Conservation (phyloP, 2,113 vertebrate species). For the Perca fluviatilis region DNA sequence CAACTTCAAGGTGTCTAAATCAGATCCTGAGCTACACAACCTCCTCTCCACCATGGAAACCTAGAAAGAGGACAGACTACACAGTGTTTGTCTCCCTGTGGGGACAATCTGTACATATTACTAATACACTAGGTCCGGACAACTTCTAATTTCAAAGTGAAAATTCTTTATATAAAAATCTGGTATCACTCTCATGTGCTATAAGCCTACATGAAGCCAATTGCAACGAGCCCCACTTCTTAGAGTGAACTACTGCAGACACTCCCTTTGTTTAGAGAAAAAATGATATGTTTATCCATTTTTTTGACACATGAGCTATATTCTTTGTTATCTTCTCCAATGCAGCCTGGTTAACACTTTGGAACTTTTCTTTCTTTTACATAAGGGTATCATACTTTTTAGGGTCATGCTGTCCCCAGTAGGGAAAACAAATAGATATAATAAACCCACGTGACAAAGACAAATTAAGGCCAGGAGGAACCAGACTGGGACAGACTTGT, state of each 20-base stretch:
- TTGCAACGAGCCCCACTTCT: background rate
- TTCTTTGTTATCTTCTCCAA: constrained; percentile 11
- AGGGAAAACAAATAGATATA: constrained; percentile 37
- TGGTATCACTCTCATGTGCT: background rate
- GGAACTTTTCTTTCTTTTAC: constrained; percentile 25
- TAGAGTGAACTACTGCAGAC: background rate
- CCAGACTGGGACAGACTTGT: constrained; percentile 1
- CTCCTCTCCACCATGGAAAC: too few species aligned
- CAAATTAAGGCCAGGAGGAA: constrained; percentile 43
- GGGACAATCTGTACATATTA: background rate
- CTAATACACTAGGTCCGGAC: background rate
- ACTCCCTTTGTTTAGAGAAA: background rate
- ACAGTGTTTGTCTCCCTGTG: background rate
- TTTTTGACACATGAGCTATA: constrained; percentile 12
- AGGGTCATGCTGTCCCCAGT: constrained; percentile 37
- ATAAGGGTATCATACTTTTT: constrained; percentile 35
- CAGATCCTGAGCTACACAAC: too few species aligned
- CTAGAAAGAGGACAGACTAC: background rate
- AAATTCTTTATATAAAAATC: background rate
- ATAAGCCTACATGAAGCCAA: background rate
- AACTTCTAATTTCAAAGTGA: background rate
- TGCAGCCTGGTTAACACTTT: constrained; percentile 15
- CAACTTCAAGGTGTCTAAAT: too few species aligned
- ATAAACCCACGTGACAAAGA: constrained; percentile 35
- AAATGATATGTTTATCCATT: constrained; percentile 5